Conservation (phyloP, 2,888 invertebrate species). For the Heliconius ismenius region DNA sequence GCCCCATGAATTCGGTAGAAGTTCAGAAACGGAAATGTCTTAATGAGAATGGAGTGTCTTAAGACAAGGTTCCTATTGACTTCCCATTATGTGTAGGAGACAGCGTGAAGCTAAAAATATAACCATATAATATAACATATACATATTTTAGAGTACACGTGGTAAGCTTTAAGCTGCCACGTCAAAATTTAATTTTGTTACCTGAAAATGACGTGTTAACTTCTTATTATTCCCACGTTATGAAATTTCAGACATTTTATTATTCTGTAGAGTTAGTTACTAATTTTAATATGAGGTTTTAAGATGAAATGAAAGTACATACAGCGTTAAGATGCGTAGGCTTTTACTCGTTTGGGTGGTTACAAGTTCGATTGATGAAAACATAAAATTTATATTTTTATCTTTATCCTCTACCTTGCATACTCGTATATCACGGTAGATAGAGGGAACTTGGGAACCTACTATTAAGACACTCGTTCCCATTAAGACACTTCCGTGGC, state of each 20-base stretch:
- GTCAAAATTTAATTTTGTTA: slow-evolving; percentile 28
- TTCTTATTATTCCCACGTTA: slow-evolving; percentile 19
- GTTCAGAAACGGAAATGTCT: no score
- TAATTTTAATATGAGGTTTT: slow-evolving; percentile 2
- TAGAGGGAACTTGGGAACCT: not conserved
- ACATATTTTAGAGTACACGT: slow-evolving; percentile 1
- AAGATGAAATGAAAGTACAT: not conserved
- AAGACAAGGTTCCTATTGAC: not conserved
- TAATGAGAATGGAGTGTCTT: no score
- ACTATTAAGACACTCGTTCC: not conserved
- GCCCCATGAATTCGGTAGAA: no score
- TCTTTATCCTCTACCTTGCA: no score
- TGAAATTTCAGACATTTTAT: slow-evolving; percentile 16
- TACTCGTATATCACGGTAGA: not conserved
- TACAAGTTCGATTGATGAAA: not conserved
- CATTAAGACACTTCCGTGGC: not conserved
- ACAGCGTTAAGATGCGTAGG: not conserved
- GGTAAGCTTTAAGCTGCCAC: slow-evolving; percentile 12
- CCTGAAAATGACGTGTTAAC: slow-evolving; percentile 24
- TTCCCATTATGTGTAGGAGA: not conserved
- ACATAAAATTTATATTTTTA: not conserved
- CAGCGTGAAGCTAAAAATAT: not conserved
- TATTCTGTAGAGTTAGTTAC: not conserved
- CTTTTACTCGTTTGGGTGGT: not conserved
- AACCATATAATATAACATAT: not conserved